Percentiles rank a stretch among this genome's conserved stretches.
These are phyloP conservation scores for Phalacrocorax aristotelis DNA, from an alignment of 2,113 vertebrate species.

Conservation along the genomic window DNA sequence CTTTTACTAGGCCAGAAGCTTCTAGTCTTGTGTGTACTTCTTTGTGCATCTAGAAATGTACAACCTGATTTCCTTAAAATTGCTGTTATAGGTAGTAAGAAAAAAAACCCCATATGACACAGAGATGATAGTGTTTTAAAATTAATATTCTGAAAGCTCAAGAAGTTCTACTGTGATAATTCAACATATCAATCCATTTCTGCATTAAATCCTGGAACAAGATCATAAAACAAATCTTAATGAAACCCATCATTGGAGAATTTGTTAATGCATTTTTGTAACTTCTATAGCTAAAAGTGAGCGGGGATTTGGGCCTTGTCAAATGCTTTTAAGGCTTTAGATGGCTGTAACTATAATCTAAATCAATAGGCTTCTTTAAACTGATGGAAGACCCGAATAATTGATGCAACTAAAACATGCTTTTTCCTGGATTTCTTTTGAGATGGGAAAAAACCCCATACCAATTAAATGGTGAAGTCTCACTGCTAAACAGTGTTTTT, in stretches of 20 bases:
- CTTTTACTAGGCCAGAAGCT: background rate
- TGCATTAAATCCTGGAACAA: slow-evolving; percentile 16
- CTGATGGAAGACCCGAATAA: background rate
- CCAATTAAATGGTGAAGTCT: background rate
- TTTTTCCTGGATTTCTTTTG: background rate
- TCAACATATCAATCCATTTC: background rate
- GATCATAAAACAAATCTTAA: slow-evolving; percentile 21
- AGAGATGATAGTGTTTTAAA: background rate
- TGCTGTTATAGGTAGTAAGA: background rate
- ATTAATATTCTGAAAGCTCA: slow-evolving; percentile 38
- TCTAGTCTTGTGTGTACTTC: background rate
- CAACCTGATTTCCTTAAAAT: background rate
- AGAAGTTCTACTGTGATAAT: slow-evolving; percentile 13
- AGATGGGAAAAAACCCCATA: background rate
- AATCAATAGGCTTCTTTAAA: slow-evolving; percentile 13
- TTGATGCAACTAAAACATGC: background rate
- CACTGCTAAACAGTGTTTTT: background rate
- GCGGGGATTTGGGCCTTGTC: background rate
- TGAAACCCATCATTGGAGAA: slow-evolving; percentile 26
- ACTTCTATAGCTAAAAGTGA: background rate
- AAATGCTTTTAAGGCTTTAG: slow-evolving; percentile 10
- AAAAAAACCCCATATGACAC: background rate
- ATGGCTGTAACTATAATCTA: background rate
- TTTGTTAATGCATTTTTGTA: slow-evolving; percentile 40
- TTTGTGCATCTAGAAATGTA: background rate